phyloP scores from a whole-genome alignment of 2,113 vertebrate species.

The Pandion haliaetus region DNA sequence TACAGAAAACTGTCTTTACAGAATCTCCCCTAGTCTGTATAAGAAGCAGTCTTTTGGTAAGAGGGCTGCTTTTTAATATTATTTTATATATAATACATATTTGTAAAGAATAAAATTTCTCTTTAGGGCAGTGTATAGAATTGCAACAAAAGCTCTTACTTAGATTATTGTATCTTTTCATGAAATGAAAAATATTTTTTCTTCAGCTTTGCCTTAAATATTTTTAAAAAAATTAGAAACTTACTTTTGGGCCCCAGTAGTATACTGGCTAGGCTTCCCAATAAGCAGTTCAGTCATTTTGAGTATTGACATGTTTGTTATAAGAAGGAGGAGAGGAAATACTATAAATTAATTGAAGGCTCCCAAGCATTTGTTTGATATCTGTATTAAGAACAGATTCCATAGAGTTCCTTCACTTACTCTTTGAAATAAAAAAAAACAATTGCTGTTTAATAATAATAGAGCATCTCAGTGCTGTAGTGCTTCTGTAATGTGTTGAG shows the following conservation, averaged over 20 bases:
- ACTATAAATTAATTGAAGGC: not conserved
- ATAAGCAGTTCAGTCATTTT: not conserved
- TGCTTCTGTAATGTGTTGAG: conserved; percentile 16
- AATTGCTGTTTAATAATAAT: not conserved
- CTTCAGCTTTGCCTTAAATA: not conserved
- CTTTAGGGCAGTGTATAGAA: not conserved
- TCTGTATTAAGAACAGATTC: not conserved
- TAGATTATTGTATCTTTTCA: not conserved
- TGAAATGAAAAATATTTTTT: not conserved
- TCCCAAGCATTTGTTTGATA: not conserved
- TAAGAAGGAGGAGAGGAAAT: not conserved
- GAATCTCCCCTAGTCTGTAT: not conserved
- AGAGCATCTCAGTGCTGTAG: not conserved
- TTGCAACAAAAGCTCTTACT: not conserved
- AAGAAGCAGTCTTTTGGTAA: not conserved
- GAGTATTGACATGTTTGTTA: not conserved
- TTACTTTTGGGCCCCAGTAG: not conserved
- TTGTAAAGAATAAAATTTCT: not conserved
- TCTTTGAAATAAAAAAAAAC: not conserved
- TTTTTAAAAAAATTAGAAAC: not conserved
- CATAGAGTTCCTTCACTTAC: not conserved
- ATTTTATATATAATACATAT: not conserved
- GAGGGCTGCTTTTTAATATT: not conserved
- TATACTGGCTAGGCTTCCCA: not conserved
- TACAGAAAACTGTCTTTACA: not conserved